Percentiles rank a stretch among this genome's conserved stretches.
phyloP scores from a whole-genome alignment of 2,888 invertebrate species.

The Agrilus cyanescens region DNA sequence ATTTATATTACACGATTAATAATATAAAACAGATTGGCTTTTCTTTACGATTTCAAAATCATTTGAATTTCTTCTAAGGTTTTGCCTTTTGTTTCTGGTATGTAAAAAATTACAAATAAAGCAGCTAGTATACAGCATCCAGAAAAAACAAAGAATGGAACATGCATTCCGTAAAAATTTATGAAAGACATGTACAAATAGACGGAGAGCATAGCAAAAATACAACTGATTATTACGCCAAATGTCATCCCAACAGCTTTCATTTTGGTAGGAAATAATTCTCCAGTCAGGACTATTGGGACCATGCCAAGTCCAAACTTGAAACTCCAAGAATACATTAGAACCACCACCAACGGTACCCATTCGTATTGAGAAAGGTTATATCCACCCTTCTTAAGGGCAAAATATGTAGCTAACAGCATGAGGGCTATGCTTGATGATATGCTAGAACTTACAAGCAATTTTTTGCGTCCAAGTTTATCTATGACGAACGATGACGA shows the following conservation, averaged over 20 bases:
- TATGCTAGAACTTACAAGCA: conserved; percentile 26
- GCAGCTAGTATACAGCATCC: not conserved
- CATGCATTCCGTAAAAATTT: conserved; percentile 2
- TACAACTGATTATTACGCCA: conserved; percentile 1
- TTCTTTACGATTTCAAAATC: not conserved
- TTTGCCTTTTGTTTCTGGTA: conserved; percentile 6
- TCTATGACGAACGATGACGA: conserved; percentile 27
- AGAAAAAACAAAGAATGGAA: conserved; percentile 3
- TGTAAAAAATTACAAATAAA: conserved; percentile 1
- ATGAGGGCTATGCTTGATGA: conserved; percentile 26
- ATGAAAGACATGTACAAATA: not conserved
- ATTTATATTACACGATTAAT: too few relatives aligned
- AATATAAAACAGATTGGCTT: too few relatives aligned
- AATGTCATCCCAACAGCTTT: conserved; percentile 5
- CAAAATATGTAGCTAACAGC: conserved; percentile 27
- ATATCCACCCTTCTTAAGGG: conserved; percentile 21
- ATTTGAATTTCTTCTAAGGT: conserved; percentile 6
- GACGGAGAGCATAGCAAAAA: not conserved
- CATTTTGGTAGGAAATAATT: conserved; percentile 6
- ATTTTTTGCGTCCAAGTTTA: conserved; percentile 27
- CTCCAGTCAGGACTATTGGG: conserved; percentile 3
- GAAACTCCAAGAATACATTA: conserved; percentile 19
- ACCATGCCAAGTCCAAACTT: conserved; percentile 3
- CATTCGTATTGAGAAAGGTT: conserved; percentile 24
- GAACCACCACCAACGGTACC: conserved; percentile 28